Evolutionary conservation across 2,113 vertebrate species (phyloP).

Genomic region (Tichodroma muraria): DNA sequence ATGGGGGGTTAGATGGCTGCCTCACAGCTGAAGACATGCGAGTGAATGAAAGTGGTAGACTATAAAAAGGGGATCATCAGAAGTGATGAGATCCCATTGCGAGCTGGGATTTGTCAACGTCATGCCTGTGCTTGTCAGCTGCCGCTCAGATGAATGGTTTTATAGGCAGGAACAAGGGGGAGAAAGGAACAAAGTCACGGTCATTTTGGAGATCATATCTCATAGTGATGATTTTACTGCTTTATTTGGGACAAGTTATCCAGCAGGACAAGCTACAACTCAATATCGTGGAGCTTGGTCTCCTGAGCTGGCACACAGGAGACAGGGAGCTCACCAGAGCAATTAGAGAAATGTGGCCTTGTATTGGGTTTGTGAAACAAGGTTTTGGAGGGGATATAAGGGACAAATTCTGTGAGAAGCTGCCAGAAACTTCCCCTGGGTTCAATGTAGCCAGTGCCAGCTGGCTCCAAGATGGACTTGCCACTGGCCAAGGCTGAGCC

Average conservation of each 20-base stretch:
- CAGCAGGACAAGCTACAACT: neutral
- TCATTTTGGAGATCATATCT: neutral
- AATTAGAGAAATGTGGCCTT: neutral
- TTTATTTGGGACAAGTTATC: neutral
- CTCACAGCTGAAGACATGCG: slow-evolving; percentile 3
- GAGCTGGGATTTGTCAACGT: neutral
- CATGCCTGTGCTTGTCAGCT: neutral
- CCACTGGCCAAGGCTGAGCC: neutral
- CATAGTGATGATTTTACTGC: neutral
- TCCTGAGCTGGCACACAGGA: neutral
- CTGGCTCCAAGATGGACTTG: rapidly evolving
- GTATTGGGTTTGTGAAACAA: neutral
- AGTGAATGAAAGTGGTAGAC: neutral
- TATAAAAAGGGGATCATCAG: slow-evolving; percentile 10
- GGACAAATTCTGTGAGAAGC: neutral
- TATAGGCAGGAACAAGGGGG: neutral
- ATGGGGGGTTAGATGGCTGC: slow-evolving; percentile 40
- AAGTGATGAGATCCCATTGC: neutral
- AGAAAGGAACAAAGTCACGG: neutral
- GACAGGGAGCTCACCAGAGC: neutral
- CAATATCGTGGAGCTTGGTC: neutral
- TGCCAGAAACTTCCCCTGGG: neutral
- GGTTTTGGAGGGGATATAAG: neutral
- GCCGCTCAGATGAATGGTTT: neutral
- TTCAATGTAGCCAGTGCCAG: neutral